Evolutionary conservation across 2,797 vertebrate species (phyloP).

Genomic region (Nyctalus aviator): DNA sequence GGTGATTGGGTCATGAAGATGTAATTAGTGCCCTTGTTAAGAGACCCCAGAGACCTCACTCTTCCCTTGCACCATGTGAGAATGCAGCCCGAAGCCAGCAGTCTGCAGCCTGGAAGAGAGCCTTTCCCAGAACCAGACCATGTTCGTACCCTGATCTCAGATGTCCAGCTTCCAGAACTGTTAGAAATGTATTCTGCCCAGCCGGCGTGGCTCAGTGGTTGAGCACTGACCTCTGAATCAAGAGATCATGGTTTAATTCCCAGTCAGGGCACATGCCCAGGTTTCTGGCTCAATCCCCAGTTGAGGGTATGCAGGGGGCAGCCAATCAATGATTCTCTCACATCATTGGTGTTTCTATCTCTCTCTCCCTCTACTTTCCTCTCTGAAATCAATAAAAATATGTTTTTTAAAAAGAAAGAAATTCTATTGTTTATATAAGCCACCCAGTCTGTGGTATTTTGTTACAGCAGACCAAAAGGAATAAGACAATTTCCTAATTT

Average conservation of each 20-base stretch:
- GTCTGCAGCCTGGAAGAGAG: neutral
- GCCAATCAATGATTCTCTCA: too few species aligned
- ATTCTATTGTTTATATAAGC: neutral
- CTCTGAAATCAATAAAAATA: too few species aligned
- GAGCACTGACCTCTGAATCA: too few species aligned
- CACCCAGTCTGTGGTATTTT: neutral
- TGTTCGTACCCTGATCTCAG: neutral
- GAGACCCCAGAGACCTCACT: neutral
- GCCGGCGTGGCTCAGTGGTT: too few species aligned
- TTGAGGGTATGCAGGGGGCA: too few species aligned
- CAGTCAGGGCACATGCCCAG: too few species aligned
- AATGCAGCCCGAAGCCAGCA: neutral
- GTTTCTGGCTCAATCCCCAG: too few species aligned
- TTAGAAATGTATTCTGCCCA: neutral
- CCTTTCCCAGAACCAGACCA: neutral
- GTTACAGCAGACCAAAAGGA: neutral
- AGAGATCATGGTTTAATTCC: too few species aligned
- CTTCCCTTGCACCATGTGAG: neutral
- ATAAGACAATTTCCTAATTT: conserved; percentile 6
- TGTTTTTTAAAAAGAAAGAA: neutral
- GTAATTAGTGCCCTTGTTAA: neutral
- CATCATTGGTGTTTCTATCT: too few species aligned
- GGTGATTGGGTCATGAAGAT: neutral
- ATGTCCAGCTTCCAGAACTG: neutral
- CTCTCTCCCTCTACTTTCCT: too few species aligned